Percentiles rank a stretch among this genome's conserved stretches.
These are phyloP conservation scores for Erebia palarica DNA, from an alignment of 2,888 invertebrate genomes.

Conservation along the genomic window DNA sequence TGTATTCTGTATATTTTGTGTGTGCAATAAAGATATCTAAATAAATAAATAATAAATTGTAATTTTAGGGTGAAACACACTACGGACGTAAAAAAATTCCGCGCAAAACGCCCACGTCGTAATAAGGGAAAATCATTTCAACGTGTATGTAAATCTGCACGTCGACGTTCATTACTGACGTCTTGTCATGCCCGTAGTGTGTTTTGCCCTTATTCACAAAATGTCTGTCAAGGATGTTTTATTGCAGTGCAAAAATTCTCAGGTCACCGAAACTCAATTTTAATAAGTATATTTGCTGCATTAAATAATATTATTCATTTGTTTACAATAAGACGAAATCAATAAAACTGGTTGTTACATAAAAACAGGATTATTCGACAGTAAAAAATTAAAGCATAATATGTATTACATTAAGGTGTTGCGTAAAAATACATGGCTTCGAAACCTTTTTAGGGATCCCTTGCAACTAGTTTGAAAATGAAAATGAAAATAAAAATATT, in stretches of 20 bases:
- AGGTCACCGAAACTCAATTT: conserved; percentile 13
- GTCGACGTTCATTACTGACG: too few relatives aligned
- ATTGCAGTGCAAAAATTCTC: conserved; percentile 7
- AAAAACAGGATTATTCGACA: background rate
- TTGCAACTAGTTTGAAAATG: background rate
- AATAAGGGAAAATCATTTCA: too few relatives aligned
- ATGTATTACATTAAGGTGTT: background rate
- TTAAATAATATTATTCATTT: too few relatives aligned
- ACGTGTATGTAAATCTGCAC: too few relatives aligned
- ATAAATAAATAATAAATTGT: too few relatives aligned
- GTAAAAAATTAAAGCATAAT: background rate
- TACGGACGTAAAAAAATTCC: too few relatives aligned
- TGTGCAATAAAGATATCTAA: too few relatives aligned
- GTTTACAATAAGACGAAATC: conserved; percentile 15
- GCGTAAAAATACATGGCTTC: background rate
- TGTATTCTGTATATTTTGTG: too few relatives aligned
- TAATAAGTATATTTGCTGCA: conserved; percentile 10
- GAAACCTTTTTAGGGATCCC: background rate
- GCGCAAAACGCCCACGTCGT: too few relatives aligned
- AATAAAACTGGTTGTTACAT: conserved; percentile 15
- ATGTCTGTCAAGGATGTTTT: conserved; percentile 14
- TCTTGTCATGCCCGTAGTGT: too few relatives aligned
- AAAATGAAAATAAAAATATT: too few relatives aligned
- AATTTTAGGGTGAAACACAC: too few relatives aligned
- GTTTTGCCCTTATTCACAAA: background rate